Conservation (phyloP, 2,113 vertebrate genomes). For the Anser cygnoides region DNA sequence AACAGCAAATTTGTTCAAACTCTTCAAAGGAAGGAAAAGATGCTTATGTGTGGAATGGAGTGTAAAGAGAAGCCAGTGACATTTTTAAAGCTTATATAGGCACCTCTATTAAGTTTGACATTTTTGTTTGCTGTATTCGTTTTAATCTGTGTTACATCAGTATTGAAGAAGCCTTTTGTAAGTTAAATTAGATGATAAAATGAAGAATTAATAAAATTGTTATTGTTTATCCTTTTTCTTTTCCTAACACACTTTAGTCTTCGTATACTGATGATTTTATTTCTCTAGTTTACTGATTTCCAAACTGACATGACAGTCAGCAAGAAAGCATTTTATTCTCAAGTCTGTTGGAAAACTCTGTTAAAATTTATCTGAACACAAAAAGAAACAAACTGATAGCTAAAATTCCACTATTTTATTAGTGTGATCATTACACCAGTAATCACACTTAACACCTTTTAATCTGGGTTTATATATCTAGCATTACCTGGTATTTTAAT, state of each 20-base stretch:
- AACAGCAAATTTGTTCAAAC: not conserved
- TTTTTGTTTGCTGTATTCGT: conserved; percentile 11
- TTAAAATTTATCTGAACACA: not conserved
- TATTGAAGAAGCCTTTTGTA: not conserved
- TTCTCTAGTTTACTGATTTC: not conserved
- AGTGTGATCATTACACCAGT: not conserved
- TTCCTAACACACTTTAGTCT: not conserved
- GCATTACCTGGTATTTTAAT: not conserved
- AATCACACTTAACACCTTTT: not conserved
- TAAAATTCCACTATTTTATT: not conserved
- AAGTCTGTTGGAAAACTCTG: not conserved
- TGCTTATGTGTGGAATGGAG: not conserved
- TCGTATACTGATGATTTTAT: not conserved
- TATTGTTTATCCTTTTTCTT: not conserved
- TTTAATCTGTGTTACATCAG: not conserved
- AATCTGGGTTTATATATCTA: not conserved
- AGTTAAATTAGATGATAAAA: not conserved
- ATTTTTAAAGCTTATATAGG: conserved; percentile 38
- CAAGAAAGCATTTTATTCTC: not conserved
- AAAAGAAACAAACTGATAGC: not conserved
- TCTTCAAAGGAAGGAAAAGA: not conserved
- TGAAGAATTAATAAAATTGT: not conserved
- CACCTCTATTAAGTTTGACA: conserved; percentile 32
- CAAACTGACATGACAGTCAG: not conserved
- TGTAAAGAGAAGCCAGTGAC: conserved; percentile 37